Conservation (phyloP, 2,888 invertebrate genomes). For the Alloplasta piceator region DNA sequence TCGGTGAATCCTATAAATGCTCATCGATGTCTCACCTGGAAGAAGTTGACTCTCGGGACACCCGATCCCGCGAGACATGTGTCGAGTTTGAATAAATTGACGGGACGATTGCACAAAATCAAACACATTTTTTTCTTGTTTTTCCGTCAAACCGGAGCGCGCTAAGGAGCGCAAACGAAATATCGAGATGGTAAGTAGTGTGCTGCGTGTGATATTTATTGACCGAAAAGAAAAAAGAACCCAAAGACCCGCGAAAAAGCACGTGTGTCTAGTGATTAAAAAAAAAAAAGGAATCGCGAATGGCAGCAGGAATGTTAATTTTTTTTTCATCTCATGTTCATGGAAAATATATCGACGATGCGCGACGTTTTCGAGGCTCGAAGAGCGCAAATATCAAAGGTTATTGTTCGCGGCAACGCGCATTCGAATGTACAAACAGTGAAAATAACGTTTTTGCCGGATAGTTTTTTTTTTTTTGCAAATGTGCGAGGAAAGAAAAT, state of each 20-base stretch:
- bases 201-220: constrained; percentile 44
- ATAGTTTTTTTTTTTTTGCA: background rate
- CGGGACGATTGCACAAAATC: constrained; percentile 8
- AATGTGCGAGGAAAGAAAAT: background rate
- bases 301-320: too few relatives aligned
- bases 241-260: constrained; percentile 8
- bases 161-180: constrained; percentile 51
- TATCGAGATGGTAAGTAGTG: constrained; percentile 72
- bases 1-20: constrained; percentile 83
- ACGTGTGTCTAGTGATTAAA: constrained; percentile 52
- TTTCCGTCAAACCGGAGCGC: constrained; percentile 40
- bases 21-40: constrained; percentile 74
- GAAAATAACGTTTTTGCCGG: constrained; percentile 22
- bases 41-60: constrained; percentile 78
- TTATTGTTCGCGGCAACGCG: constrained; percentile 64
- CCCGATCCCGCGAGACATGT: constrained; percentile 78
- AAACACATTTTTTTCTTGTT: background rate
- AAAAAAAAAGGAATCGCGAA: constrained; percentile 2
- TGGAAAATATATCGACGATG: constrained; percentile 17
- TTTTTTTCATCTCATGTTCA: too few relatives aligned
- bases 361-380: constrained; percentile 2
- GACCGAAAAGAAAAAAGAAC: constrained; percentile 1
- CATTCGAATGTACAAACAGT: constrained; percentile 23
- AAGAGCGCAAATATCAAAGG: constrained; percentile 71
- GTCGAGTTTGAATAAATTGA: constrained; percentile 74